A percentile compares a stretch with the other conserved stretches of the same genome.
phyloP scores from a whole-genome alignment of 2,113 vertebrate genomes.

The Circaetus cinerascens region DNA sequence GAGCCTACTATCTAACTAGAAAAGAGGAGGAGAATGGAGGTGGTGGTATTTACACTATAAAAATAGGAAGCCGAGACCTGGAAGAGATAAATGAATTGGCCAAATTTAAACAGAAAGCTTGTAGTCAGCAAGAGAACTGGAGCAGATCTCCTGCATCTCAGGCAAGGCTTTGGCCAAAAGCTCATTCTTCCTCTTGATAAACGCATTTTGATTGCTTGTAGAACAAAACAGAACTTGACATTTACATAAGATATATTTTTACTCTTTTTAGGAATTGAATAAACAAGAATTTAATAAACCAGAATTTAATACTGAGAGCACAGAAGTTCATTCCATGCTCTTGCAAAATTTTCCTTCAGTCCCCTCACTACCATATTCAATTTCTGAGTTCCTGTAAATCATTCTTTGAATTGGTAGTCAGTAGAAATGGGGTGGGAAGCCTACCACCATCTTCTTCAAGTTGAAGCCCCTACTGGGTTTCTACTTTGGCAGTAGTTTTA shows the following conservation, averaged over 20 bases:
- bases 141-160: neutral
- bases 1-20: neutral
- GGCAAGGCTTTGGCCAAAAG: neutral
- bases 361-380: neutral
- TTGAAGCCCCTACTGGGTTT: neutral
- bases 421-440: neutral
- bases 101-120: neutral
- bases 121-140: neutral
- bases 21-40: neutral
- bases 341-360: neutral
- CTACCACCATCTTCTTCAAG: neutral
- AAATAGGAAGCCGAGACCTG: neutral
- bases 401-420: neutral
- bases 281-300: neutral
- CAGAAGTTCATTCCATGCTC: neutral
- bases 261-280: neutral
- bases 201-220: neutral
- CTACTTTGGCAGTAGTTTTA: neutral
- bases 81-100: neutral
- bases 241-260: neutral
- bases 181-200: neutral
- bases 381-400: neutral
- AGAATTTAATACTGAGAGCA: neutral
- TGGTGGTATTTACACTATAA: neutral
- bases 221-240: neutral